Percentiles rank a stretch among this genome's conserved stretches.
Evolutionary conservation across 1,140 invertebrate species (phyloP).

Genomic region (Trachymyrmex septentrionalis): DNA sequence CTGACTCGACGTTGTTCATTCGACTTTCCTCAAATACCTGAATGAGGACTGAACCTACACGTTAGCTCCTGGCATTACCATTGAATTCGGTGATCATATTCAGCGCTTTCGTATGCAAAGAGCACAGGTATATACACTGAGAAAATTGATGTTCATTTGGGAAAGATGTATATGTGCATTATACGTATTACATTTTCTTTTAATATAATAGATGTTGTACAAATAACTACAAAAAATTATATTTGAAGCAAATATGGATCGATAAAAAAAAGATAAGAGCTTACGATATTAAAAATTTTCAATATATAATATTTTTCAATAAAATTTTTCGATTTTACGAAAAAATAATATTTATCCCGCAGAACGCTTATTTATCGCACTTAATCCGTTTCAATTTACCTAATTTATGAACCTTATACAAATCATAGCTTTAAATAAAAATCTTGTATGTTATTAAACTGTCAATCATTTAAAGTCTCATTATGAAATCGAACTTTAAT

Average conservation of each 20-base stretch:
- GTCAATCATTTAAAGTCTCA: constrained; percentile 29
- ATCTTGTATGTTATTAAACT: constrained; percentile 33
- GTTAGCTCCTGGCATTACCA: constrained; percentile 50
- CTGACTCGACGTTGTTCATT: constrained; percentile 48
- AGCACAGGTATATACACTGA: background rate
- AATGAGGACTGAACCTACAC: constrained; percentile 39
- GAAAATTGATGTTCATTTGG: constrained; percentile 35
- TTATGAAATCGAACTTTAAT: constrained; percentile 40
- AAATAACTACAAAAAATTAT: background rate
- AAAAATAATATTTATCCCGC: background rate
- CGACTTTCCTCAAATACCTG: constrained; percentile 53
- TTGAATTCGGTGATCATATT: constrained; percentile 55
- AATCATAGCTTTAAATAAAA: background rate
- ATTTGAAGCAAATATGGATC: background rate
- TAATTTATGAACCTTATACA: constrained; percentile 4
- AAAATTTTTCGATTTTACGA: background rate
- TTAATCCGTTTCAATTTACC: background rate
- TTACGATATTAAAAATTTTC: background rate
- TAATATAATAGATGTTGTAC: background rate
- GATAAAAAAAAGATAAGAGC: background rate
- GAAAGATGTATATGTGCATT: constrained; percentile 3
- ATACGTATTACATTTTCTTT: background rate
- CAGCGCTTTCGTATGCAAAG: constrained; percentile 53
- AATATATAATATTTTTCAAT: no score
- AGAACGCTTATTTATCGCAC: background rate